phyloP scores from a whole-genome alignment of 2,113 vertebrate genomes.

The Perca schrenkii region DNA sequence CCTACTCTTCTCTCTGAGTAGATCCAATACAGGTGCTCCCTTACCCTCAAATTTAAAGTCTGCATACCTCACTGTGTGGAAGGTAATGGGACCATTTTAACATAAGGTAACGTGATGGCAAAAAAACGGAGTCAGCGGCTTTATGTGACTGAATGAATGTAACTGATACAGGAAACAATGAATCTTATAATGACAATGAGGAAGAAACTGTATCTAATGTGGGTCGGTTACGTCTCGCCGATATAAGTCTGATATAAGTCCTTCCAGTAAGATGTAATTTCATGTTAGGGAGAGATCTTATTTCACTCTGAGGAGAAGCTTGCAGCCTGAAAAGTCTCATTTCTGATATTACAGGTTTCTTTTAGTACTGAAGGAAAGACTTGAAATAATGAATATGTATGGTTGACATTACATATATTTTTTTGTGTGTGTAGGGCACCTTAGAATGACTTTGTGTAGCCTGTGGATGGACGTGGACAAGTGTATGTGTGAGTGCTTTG shows the following conservation, averaged over 20 bases:
- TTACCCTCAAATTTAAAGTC: neutral
- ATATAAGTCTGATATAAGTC: neutral
- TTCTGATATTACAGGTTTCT: neutral
- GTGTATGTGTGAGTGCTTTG: neutral
- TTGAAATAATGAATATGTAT: neutral
- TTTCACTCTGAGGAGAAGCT: neutral
- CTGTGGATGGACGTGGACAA: neutral
- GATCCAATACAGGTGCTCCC: neutral
- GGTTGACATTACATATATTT: neutral
- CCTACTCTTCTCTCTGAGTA: neutral
- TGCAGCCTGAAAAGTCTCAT: neutral
- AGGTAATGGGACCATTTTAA: neutral
- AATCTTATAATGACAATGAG: neutral
- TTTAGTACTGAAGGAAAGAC: neutral
- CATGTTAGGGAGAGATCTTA: neutral
- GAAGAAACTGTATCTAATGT: neutral
- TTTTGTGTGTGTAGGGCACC: conserved; percentile 1
- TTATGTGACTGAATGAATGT: neutral
- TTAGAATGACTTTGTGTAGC: neutral
- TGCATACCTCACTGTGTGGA: neutral
- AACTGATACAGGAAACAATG: neutral
- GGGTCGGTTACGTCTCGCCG: neutral
- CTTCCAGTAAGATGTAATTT: neutral
- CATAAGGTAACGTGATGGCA: neutral
- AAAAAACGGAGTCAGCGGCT: neutral